Evolutionary conservation across 2,113 vertebrate genomes (phyloP).

Genomic region (Osmerus mordax): DNA sequence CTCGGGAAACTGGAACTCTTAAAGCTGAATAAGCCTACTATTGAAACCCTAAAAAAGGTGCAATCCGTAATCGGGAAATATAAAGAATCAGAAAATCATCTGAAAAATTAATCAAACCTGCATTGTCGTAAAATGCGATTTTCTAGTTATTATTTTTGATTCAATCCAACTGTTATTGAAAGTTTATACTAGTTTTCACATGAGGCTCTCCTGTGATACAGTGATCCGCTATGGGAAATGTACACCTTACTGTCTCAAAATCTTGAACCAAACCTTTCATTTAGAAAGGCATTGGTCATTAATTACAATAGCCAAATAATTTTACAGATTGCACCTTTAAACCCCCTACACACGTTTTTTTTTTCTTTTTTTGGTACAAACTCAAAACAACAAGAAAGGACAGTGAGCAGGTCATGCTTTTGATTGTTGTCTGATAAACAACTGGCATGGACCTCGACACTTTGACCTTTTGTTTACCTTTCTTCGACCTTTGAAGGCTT

Average conservation of each 20-base stretch:
- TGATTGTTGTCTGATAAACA: constrained; percentile 67
- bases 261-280: background rate
- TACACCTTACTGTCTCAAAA: no score
- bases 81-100: no score
- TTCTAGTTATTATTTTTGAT: no score
- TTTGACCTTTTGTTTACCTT: constrained; percentile 50
- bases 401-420: constrained; percentile 74
- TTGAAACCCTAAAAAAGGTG: constrained; percentile 61
- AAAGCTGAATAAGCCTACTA: constrained; percentile 44
- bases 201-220: no score
- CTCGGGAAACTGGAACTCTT: constrained; percentile 80
- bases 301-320: background rate
- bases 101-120: background rate
- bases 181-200: no score
- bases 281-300: background rate
- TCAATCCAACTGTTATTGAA: no score
- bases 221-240: no score
- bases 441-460: constrained; percentile 63
- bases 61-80: constrained; percentile 18
- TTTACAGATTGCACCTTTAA: constrained; percentile 41
- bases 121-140: background rate
- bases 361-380: constrained; percentile 54
- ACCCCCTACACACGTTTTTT: constrained; percentile 13
- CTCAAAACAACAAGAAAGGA: constrained; percentile 61
- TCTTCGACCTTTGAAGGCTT: constrained; percentile 69